These are phyloP conservation scores for Spongilla lacustris DNA, from an alignment of 37 sponge, comb jelly and placozoan genomes.

Conservation along the genomic window DNA sequence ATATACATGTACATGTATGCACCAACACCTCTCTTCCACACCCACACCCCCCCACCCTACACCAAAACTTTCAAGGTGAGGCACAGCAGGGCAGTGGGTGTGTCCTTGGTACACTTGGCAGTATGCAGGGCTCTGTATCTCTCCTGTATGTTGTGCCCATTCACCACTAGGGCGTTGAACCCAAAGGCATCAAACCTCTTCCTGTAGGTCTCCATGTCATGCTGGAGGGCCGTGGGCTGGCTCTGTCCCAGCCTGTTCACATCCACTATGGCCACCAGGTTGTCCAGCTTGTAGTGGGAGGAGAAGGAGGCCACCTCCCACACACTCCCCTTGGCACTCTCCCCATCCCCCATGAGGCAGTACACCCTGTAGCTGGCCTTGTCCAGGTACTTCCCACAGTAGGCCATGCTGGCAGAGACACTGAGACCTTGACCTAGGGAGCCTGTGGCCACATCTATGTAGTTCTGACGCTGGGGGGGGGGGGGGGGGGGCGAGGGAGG, in stretches of 20 bases:
- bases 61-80: too few relatives aligned
- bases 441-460: conserved; percentile 98
- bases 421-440: conserved; percentile 98
- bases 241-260: conserved; percentile 91
- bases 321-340: conserved; percentile 94
- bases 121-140: conserved; percentile 71
- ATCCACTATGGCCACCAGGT: conserved; percentile 93
- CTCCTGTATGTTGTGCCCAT: conserved; percentile 90
- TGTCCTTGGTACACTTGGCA: conserved; percentile 80
- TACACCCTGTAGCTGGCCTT: conserved; percentile 96
- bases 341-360: conserved; percentile 96
- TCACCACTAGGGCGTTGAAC: conserved; percentile 89
- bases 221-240: conserved; percentile 86
- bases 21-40: too few relatives aligned
- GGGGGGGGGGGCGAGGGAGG: background rate
- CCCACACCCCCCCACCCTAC: too few relatives aligned
- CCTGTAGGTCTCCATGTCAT: conserved; percentile 84
- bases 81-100: conserved; percentile 6
- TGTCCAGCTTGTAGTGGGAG: conserved; percentile 94
- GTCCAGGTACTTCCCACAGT: conserved; percentile 96
- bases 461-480: conserved; percentile 77
- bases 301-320: conserved; percentile 98
- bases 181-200: conserved; percentile 89
- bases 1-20: too few relatives aligned
- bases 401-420: conserved; percentile 96